A percentile compares a stretch with the other conserved stretches of the same genome.
These are phyloP conservation scores for Sprattus sprattus DNA, from an alignment of 2,113 vertebrate species.

Conservation along the genomic window DNA sequence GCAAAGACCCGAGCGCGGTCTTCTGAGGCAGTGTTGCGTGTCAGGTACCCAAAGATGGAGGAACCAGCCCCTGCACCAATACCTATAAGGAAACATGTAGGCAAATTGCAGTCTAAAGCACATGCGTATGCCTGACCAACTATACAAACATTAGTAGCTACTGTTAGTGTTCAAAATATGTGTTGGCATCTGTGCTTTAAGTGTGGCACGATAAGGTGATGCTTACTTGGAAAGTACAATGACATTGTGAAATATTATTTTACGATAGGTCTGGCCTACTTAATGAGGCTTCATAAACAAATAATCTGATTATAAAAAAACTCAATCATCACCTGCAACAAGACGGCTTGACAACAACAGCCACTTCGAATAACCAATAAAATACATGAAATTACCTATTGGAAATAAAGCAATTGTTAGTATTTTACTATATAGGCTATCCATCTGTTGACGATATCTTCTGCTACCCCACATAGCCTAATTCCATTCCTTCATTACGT, in stretches of 20 bases:
- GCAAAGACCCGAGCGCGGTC: constrained; percentile 78
- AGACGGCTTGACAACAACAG: constrained; percentile 77
- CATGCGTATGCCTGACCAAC: background rate
- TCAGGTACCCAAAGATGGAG: constrained; percentile 81
- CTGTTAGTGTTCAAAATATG: background rate
- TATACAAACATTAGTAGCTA: background rate
- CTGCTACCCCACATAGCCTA: background rate
- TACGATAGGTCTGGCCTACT: background rate
- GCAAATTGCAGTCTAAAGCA: background rate
- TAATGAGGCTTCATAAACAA: background rate
- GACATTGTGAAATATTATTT: background rate
- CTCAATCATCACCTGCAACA: constrained; percentile 73
- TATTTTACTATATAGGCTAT: background rate
- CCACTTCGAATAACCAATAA: constrained; percentile 81
- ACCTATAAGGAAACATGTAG: constrained; percentile 56
- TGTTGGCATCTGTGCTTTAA: background rate
- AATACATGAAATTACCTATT: constrained; percentile 83
- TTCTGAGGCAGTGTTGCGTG: constrained; percentile 68
- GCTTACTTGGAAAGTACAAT: background rate
- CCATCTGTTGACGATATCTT: no score
- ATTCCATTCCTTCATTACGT: background rate
- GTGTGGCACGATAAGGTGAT: background rate
- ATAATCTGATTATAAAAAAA: background rate
- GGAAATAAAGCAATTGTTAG: constrained; percentile 23
- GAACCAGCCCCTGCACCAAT: constrained; percentile 78